Base-by-base conservation (phyloP, 2,888 invertebrate genomes). In the Hypsopygia costalis region DNA sequence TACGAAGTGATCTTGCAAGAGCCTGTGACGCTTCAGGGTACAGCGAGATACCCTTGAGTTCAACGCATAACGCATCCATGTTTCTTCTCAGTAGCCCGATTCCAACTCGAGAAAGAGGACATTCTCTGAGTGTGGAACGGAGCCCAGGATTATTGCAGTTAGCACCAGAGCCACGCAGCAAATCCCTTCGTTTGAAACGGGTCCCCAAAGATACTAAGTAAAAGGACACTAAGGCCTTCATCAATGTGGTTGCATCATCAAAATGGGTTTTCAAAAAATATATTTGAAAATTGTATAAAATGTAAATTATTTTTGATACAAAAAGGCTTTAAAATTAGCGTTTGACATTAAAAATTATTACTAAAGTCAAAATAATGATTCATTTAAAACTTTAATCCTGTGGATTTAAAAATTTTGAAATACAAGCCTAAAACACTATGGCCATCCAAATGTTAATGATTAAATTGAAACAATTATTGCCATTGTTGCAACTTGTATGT, bases 101-200 rank as follows among this genome's bases (percentile, higher is more conserved):
- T 3, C 65, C 69, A 2, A 51, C 56, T 1, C 73, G 85, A 1
- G 81, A 80, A 45, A 65, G 87, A 11, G 83, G 83, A 0, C 69
- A 72, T 40, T 88, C 87, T 0, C 62, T 86, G 0, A 70, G 76
- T 42, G 74, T 83, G 0, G 85, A 86, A 38, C 61, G 72, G 27
- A 56, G 74, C 1, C 68, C 81, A 1, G 73, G 67, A 0, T 46
- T 82, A 6, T 51, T 79, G 0, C 62, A 61, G 3, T 51, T 68
- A 3, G 47, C 63, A n/a, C 44, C 69, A 1, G 78, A 81, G 40
- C 85, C 85, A 1, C 69, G 87, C 2, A 87, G 87, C 51, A 85
- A 81, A 53, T 88, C 87, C 3, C 66, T 88, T 7, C 75, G 87
- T n/a, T 42, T 85, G 16, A 85, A 86, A 49, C 70, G 65, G 47